Evolutionary conservation across 2,888 invertebrate species (phyloP).

Genomic region (Ernsta delagoae): DNA sequence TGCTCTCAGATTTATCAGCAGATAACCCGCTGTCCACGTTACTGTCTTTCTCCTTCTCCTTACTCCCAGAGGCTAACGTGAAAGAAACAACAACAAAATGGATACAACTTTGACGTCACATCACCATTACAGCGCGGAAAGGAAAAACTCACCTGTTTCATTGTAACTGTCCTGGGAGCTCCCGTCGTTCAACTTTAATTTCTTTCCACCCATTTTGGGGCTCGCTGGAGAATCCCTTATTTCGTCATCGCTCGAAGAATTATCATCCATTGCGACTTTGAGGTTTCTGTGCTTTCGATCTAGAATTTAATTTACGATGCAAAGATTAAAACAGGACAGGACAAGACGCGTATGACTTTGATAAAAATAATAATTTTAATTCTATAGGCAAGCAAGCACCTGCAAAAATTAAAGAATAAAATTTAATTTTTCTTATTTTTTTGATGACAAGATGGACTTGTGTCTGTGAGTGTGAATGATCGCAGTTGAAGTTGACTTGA

Average conservation of each 20-base stretch:
- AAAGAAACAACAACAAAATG: slow-evolving; percentile 51
- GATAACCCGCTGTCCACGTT: slow-evolving; percentile 78
- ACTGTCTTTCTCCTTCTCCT: slow-evolving; percentile 59
- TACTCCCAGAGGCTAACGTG: slow-evolving; percentile 45
- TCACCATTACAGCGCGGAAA: slow-evolving; percentile 37
- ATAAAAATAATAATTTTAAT: slow-evolving; percentile 11
- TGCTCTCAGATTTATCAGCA: slow-evolving; percentile 79
- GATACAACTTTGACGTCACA: slow-evolving; percentile 55
- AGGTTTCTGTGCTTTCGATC: slow-evolving; percentile 30
- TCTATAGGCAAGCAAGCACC: too few species aligned
- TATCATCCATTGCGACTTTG: slow-evolving; percentile 71
- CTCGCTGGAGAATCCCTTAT: slow-evolving; percentile 61
- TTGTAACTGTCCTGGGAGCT: slow-evolving; percentile 75
- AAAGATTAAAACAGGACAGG: slow-evolving; percentile 16
- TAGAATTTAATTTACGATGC: slow-evolving; percentile 26
- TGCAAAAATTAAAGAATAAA: slow-evolving; percentile 2
- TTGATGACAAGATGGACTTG: slow-evolving; percentile 9
- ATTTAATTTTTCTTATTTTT: slow-evolving; percentile 12
- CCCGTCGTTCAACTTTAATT: slow-evolving; percentile 76
- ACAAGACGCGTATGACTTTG: background rate
- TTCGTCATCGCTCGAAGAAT: slow-evolving; percentile 74
- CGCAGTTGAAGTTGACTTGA: too few species aligned
- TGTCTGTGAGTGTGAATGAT: too few species aligned
- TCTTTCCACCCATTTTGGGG: slow-evolving; percentile 69
- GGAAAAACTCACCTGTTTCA: slow-evolving; percentile 42